These are phyloP conservation scores for Gymnocypris eckloni DNA, from an alignment of 2,797 vertebrate genomes.

Conservation along the genomic window DNA sequence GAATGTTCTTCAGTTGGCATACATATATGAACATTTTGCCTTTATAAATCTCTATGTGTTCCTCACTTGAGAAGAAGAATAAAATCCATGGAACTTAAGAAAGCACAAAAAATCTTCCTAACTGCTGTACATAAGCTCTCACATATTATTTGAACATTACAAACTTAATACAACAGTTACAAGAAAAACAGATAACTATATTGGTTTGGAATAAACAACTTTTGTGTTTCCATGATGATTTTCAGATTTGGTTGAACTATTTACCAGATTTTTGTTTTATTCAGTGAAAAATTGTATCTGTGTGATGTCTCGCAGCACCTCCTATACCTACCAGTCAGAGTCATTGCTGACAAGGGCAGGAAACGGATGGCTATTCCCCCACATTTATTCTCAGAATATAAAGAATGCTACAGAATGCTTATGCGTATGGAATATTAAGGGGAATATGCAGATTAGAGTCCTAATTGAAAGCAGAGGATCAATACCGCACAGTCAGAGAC, in stretches of 20 bases:
- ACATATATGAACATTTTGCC: neutral
- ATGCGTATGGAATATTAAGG: conserved; percentile 59
- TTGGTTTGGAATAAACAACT: neutral
- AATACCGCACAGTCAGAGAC: conserved; percentile 49
- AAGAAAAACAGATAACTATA: neutral
- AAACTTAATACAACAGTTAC: neutral
- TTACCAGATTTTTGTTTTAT: neutral
- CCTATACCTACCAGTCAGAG: conserved; percentile 46
- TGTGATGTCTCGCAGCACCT: neutral
- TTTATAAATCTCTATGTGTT: neutral
- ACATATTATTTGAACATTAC: neutral
- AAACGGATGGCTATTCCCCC: conserved; percentile 57
- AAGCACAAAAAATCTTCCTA: neutral
- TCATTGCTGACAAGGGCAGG: conserved; percentile 55
- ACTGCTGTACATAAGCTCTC: neutral
- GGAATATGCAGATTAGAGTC: conserved; percentile 59
- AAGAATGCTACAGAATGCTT: conserved; percentile 50
- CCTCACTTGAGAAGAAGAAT: neutral
- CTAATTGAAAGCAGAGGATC: conserved; percentile 58
- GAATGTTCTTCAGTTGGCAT: neutral
- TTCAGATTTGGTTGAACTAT: neutral
- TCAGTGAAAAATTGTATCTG: neutral
- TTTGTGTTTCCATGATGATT: neutral
- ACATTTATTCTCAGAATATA: conserved; percentile 49
- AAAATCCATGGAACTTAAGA: neutral